phyloP scores from a whole-genome alignment of 2,888 invertebrate genomes.

The Resseliella maxima region DNA sequence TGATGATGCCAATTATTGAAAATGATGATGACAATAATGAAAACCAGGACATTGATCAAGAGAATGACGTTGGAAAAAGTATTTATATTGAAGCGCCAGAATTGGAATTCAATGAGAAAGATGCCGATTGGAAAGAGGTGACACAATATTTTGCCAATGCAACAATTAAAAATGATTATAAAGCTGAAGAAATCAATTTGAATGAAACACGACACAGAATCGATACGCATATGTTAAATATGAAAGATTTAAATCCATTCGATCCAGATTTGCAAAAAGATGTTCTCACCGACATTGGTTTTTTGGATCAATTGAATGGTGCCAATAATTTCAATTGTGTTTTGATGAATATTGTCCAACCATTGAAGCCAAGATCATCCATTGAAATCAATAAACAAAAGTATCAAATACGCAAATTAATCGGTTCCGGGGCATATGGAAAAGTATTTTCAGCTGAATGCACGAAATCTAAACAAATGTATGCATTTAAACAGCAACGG shows the following conservation, averaged over 20 bases:
- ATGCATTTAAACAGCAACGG: conserved; percentile 86
- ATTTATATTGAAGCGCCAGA: neutral
- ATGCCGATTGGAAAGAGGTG: conserved; percentile 16
- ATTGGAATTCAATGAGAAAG: conserved; percentile 14
- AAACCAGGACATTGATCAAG: neutral
- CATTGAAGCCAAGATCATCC: conserved; percentile 66
- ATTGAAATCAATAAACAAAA: conserved; percentile 69
- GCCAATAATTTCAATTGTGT: conserved; percentile 69
- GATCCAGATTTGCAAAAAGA: conserved; percentile 75
- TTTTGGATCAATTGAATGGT: conserved; percentile 72
- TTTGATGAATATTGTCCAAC: conserved; percentile 69
- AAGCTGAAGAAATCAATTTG: conserved; percentile 6
- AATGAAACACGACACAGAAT: conserved; percentile 1
- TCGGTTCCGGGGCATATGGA: conserved; percentile 87
- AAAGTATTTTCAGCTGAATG: conserved; percentile 74
- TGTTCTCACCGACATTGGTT: conserved; percentile 78
- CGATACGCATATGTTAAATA: conserved; percentile 12
- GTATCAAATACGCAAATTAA: conserved; percentile 75
- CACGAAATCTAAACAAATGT: conserved; percentile 71
- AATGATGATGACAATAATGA: neutral
- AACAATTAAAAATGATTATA: neutral
- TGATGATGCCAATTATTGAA: neutral
- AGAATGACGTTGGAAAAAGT: neutral
- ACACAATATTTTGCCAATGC: neutral
- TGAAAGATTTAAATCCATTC: conserved; percentile 81